Conservation (phyloP, 2,113 vertebrate species). For the Syrmaticus mikado region DNA sequence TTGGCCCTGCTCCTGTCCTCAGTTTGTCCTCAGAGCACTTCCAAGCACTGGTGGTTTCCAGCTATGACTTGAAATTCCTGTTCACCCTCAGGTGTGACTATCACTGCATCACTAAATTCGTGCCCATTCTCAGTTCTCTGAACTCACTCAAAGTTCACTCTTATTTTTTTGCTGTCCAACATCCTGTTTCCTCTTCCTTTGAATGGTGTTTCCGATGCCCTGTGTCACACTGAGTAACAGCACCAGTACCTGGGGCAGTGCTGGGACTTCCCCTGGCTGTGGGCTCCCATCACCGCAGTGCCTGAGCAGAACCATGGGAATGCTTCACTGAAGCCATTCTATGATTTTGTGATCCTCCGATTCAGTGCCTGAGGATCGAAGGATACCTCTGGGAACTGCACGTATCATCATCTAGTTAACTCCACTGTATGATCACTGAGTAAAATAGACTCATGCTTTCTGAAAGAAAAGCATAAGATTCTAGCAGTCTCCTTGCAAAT, state of each 20-base stretch:
- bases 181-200: slow-evolving; percentile 18
- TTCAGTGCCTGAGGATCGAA: background rate
- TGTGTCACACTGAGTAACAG: slow-evolving; percentile 32
- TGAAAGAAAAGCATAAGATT: background rate
- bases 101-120: background rate
- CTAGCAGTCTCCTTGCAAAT: background rate
- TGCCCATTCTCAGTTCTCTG: background rate
- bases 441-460: background rate
- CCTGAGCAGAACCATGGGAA: slow-evolving; percentile 47
- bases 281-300: background rate
- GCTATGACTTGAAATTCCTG: background rate
- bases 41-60: background rate
- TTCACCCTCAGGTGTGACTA: background rate
- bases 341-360: too few species aligned
- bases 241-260: background rate
- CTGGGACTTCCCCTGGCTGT: background rate
- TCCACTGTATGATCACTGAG: background rate
- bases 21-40: background rate
- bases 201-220: background rate
- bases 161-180: slow-evolving; percentile 3
- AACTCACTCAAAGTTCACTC: background rate
- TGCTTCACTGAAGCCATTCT: slow-evolving; percentile 23
- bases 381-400: background rate
- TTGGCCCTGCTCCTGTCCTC: background rate
- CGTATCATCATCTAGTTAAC: background rate